Evolutionary conservation across 2,113 vertebrate genomes (phyloP).

Genomic region (Ondatra zibethicus): DNA sequence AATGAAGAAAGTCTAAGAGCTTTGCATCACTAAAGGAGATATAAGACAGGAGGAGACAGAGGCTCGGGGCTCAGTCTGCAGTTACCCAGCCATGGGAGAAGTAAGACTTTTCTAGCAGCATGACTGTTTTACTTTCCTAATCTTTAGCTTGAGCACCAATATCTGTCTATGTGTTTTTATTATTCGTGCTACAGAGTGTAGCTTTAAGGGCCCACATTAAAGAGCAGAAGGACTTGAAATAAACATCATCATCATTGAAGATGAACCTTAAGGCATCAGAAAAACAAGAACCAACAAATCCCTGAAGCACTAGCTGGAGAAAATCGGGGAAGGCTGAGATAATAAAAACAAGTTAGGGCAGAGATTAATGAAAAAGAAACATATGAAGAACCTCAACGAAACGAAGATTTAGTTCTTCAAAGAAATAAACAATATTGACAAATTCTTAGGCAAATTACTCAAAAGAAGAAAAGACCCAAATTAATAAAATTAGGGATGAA

Average conservation of each 20-base stretch:
- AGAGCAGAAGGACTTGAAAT: neutral
- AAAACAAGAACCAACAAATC: neutral
- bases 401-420: neutral
- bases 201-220: neutral
- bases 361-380: neutral
- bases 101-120: too few species aligned
- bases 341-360: neutral
- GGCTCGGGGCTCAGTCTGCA: too few species aligned
- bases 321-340: neutral
- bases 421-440: neutral
- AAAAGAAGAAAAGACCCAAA: neutral
- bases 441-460: neutral
- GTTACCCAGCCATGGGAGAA: too few species aligned
- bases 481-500: neutral
- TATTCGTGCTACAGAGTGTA: too few species aligned
- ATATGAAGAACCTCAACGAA: neutral
- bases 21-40: neutral
- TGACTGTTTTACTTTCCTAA: too few species aligned
- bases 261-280: neutral
- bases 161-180: too few species aligned
- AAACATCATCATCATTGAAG: neutral
- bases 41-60: too few species aligned
- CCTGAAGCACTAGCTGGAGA: neutral
- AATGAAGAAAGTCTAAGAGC: neutral
- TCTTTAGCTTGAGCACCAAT: too few species aligned